Evolutionary conservation across 2,113 vertebrate species (phyloP).

Genomic region (Orientallactaga bullata): DNA sequence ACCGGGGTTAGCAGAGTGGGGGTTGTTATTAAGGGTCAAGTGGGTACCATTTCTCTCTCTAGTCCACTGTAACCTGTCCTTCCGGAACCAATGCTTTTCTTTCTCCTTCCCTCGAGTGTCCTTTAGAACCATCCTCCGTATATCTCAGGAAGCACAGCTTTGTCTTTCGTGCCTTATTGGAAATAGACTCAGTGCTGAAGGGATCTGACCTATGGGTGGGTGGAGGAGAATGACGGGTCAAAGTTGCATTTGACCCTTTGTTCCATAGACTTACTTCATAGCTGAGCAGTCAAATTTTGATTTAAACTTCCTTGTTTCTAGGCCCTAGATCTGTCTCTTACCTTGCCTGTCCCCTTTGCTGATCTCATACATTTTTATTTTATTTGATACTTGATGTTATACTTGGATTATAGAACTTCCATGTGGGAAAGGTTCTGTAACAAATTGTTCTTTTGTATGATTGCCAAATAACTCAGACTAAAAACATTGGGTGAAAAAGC

Average conservation of each 20-base stretch:
- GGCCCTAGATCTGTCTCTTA: conserved; percentile 64
- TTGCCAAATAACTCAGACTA: conserved; percentile 78
- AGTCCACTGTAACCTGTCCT: rapidly evolving
- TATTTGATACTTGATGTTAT: conserved; percentile 83
- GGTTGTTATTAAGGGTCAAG: background rate
- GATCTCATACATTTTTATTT: conserved; percentile 83
- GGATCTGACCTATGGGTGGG: conserved; percentile 72
- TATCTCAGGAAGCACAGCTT: conserved; percentile 10
- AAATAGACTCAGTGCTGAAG: conserved; percentile 65
- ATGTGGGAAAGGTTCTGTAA: conserved; percentile 76
- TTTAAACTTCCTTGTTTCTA: conserved; percentile 72
- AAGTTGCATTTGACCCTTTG: conserved; percentile 71
- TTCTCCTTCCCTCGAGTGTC: background rate
- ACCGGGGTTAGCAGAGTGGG: background rate
- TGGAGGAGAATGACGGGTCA: conserved; percentile 72
- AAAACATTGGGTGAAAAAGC: conserved; percentile 81
- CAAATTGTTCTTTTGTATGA: conserved; percentile 84
- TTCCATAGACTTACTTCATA: conserved; percentile 75
- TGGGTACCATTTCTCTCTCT: rapidly evolving
- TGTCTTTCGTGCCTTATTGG: conserved; percentile 54
- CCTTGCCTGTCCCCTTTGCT: conserved; percentile 63
- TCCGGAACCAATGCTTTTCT: background rate
- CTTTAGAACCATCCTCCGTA: background rate
- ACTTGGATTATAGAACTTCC: conserved; percentile 76
- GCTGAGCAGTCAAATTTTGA: conserved; percentile 79